phyloP scores from a whole-genome alignment of 1,140 invertebrate species.

The Parapsyche elsis region DNA sequence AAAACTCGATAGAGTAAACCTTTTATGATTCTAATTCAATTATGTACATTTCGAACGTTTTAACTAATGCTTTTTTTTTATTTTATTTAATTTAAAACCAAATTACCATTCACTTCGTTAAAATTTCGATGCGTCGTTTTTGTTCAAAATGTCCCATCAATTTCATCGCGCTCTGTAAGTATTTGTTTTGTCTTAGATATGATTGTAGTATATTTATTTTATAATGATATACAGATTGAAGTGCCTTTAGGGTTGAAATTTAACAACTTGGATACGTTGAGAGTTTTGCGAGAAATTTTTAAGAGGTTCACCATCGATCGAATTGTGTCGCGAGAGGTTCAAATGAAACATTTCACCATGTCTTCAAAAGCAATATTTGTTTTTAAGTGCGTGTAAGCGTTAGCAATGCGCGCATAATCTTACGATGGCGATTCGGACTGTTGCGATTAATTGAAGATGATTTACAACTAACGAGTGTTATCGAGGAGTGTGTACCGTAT shows the following conservation, averaged over 20 bases:
- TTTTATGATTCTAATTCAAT: no score
- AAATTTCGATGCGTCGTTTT: no score
- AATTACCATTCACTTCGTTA: no score
- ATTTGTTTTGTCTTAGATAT: no score
- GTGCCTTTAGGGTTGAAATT: slow-evolving; percentile 3
- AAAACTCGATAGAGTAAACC: no score
- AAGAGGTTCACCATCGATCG: background rate
- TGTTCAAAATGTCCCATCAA: no score
- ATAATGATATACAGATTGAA: slow-evolving; percentile 2
- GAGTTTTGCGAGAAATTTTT: no score
- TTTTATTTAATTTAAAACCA: no score
- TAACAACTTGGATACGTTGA: background rate
- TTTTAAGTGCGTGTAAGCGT: background rate
- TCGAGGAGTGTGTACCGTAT: no score
- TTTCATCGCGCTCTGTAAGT: background rate
- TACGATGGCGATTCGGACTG: background rate
- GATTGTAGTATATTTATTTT: background rate
- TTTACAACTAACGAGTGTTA: no score
- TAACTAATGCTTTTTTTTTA: no score
- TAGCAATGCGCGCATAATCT: background rate
- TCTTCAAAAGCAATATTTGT: slow-evolving; percentile 4
- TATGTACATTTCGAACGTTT: no score
- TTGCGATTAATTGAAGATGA: background rate
- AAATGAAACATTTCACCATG: background rate
- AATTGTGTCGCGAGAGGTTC: background rate